Conservation (phyloP, 2,797 vertebrate genomes). For the Bradypus variegatus region DNA sequence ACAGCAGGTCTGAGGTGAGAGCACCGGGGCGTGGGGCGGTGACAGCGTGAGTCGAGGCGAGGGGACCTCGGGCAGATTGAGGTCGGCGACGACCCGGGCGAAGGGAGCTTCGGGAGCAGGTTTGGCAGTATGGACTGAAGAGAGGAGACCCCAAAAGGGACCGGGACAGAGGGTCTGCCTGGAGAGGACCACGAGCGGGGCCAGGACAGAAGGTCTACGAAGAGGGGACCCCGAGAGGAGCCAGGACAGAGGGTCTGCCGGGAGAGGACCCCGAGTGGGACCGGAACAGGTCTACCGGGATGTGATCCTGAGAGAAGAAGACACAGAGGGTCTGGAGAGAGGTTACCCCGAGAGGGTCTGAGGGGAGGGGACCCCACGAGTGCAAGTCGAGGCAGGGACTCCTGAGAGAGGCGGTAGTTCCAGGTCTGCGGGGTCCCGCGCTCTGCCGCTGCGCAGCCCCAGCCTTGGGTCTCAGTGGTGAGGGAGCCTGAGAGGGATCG, state of each 20-base stretch:
- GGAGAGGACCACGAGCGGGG: not conserved
- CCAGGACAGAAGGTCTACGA: not conserved
- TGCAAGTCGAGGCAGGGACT: no score
- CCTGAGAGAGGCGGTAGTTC: not conserved
- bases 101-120: not conserved
- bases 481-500: not conserved
- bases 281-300: not conserved
- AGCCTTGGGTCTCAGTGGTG: no score
- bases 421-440: not conserved
- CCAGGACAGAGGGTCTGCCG: not conserved
- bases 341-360: not conserved
- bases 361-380: not conserved
- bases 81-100: not conserved
- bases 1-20: slow-evolving; percentile 49
- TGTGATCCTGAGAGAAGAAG: not conserved
- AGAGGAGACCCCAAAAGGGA: not conserved
- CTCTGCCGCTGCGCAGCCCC: not conserved
- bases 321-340: not conserved
- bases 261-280: not conserved
- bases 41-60: not conserved
- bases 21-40: not conserved
- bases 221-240: not conserved
- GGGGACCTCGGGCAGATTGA: not conserved
- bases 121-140: not conserved
- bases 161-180: not conserved